phyloP scores from a whole-genome alignment of 2,797 vertebrate genomes.

The Chloroceryle inda region DNA sequence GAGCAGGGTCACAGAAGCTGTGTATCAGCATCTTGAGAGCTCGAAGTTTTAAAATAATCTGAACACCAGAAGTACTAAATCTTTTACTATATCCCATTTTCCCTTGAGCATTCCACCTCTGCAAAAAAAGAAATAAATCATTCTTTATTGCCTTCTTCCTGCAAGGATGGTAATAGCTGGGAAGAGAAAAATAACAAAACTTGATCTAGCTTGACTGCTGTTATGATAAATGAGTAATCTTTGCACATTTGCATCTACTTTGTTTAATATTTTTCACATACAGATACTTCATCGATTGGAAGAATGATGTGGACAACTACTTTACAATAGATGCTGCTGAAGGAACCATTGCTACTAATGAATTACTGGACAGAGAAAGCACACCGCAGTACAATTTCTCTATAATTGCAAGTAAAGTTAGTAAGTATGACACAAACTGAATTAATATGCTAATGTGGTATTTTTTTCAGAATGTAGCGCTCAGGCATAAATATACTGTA shows the following conservation, averaged over 20 bases:
- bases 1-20: background rate
- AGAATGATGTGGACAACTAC: constrained; percentile 92
- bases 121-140: constrained; percentile 68
- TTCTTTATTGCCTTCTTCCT: constrained; percentile 72
- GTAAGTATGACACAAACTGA: constrained; percentile 87
- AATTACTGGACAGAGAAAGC: constrained; percentile 93
- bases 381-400: constrained; percentile 95
- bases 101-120: constrained; percentile 58
- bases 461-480: constrained; percentile 22
- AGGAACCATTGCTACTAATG: constrained; percentile 95
- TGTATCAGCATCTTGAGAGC: constrained; percentile 24
- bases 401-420: constrained; percentile 96
- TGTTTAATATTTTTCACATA: constrained; percentile 32
- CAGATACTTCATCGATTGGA: constrained; percentile 97
- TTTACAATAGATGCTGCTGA: constrained; percentile 94
- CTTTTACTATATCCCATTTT: constrained; percentile 69
- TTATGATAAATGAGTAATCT: constrained; percentile 63
- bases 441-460: constrained; percentile 29
- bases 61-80: constrained; percentile 65
- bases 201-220: constrained; percentile 39
- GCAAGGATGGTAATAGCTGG: constrained; percentile 33
- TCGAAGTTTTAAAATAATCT: constrained; percentile 65
- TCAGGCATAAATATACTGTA: constrained; percentile 3
- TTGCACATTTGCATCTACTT: constrained; percentile 65
- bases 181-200: constrained; percentile 51